Evolutionary conservation across 2,113 vertebrate genomes (phyloP).

Genomic region (Anguilla japonica): DNA sequence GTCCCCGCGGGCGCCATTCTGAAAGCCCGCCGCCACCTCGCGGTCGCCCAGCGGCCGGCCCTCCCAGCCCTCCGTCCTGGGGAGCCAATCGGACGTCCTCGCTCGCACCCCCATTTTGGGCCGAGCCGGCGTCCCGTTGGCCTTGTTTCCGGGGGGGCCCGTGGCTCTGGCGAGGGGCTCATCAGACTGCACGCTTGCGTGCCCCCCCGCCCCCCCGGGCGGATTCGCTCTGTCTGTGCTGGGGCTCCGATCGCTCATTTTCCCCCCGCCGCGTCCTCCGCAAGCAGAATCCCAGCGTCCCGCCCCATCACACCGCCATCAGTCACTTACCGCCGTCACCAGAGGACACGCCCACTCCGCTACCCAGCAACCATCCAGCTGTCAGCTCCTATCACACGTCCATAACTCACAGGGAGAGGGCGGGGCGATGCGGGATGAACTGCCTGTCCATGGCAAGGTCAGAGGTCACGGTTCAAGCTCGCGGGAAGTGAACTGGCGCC

Average conservation of each 20-base stretch:
- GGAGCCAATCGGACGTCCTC: conserved; percentile 83
- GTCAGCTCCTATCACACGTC: neutral
- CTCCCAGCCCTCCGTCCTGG: conserved; percentile 80
- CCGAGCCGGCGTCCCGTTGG: conserved; percentile 76
- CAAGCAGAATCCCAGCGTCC: conserved; percentile 40
- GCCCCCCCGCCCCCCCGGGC: conserved; percentile 57
- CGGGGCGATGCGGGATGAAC: neutral
- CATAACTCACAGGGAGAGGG: conserved; percentile 12
- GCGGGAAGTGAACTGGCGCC: neutral
- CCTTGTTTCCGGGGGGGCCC: conserved; percentile 69
- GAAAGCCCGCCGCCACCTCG: conserved; percentile 62
- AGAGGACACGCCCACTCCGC: neutral
- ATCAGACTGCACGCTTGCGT: conserved; percentile 77
- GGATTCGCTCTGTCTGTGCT: conserved; percentile 65
- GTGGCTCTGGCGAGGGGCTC: conserved; percentile 79
- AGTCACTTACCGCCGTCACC: neutral
- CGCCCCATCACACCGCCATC: conserved; percentile 47
- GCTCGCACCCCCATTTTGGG: conserved; percentile 88
- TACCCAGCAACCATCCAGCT: conserved; percentile 1
- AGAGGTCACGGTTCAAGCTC: neutral
- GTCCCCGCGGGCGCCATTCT: conserved; percentile 63
- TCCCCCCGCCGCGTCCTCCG: conserved; percentile 35
- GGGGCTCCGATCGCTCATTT: conserved; percentile 72
- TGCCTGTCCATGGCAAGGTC: neutral
- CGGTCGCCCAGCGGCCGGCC: conserved; percentile 64